Conservation (phyloP, 2,113 vertebrate genomes). For the Symphodus melops region DNA sequence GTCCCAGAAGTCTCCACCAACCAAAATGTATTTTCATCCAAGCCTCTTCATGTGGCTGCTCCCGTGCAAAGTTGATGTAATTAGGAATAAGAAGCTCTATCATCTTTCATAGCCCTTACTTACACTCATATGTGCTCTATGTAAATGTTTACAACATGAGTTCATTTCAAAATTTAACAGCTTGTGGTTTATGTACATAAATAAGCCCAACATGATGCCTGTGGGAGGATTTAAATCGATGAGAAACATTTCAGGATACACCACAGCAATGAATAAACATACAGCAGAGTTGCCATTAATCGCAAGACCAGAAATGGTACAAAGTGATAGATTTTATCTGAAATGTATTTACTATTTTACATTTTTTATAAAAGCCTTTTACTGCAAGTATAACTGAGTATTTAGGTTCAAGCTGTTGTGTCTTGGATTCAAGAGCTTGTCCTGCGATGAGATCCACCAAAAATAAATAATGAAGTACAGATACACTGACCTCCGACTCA, state of each 20-base stretch:
- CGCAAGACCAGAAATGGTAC: neutral
- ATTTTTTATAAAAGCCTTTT: neutral
- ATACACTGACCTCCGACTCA: slow-evolving; percentile 46
- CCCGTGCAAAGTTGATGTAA: slow-evolving; percentile 19
- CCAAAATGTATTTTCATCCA: slow-evolving; percentile 30
- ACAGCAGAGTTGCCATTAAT: slow-evolving; percentile 6
- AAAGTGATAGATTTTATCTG: neutral
- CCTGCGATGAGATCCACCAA: slow-evolving; percentile 19
- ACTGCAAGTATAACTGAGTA: neutral
- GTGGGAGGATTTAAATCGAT: neutral
- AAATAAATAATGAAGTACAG: slow-evolving; percentile 41
- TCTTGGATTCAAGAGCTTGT: slow-evolving; percentile 1
- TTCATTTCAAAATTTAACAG: slow-evolving; percentile 12
- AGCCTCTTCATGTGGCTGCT: slow-evolving; percentile 22
- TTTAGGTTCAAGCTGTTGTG: neutral
- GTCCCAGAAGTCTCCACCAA: slow-evolving; percentile 46
- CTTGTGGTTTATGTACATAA: neutral
- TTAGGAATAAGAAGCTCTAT: slow-evolving; percentile 2
- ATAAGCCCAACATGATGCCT: neutral
- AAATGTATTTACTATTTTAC: neutral
- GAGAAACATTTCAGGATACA: neutral
- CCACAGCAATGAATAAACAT: slow-evolving; percentile 4
- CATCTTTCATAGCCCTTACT: slow-evolving; percentile 4
- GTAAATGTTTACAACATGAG: slow-evolving; percentile 18
- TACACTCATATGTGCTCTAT: neutral